These are phyloP conservation scores for Phalacrocorax brasilianus DNA, from an alignment of 2,113 vertebrate species.

Conservation along the genomic window DNA sequence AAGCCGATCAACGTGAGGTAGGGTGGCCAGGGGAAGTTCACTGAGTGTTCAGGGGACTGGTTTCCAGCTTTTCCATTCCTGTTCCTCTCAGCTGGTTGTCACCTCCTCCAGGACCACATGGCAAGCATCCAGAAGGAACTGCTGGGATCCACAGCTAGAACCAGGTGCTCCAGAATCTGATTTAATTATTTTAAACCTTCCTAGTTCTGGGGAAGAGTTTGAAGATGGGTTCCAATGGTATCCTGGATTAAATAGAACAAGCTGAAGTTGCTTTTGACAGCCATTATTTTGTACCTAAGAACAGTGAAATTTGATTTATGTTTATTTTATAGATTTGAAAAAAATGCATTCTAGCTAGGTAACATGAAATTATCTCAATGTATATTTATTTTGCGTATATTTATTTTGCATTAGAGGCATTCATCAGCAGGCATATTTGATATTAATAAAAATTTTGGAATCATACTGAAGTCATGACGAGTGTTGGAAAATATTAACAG, in stretches of 20 bases:
- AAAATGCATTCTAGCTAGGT: neutral
- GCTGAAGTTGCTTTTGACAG: neutral
- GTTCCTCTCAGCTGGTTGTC: neutral
- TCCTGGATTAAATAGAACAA: neutral
- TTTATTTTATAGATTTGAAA: neutral
- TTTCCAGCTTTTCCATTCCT: neutral
- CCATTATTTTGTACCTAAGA: neutral
- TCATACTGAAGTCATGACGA: conserved; percentile 4
- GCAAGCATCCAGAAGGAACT: neutral
- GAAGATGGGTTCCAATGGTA: neutral
- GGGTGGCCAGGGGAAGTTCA: neutral
- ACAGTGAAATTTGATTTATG: neutral
- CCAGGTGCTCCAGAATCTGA: neutral
- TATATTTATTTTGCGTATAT: neutral
- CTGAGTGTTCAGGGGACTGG: neutral
- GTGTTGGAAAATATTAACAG: conserved; percentile 12
- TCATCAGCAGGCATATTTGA: neutral
- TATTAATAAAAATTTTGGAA: neutral
- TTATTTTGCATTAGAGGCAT: neutral
- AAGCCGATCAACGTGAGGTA: neutral
- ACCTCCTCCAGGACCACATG: neutral
- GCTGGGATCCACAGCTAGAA: neutral
- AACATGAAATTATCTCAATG: neutral
- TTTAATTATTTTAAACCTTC: neutral
- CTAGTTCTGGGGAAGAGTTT: neutral